Evolutionary conservation across 2,797 vertebrate species (phyloP).

Genomic region (Saguinus oedipus): DNA sequence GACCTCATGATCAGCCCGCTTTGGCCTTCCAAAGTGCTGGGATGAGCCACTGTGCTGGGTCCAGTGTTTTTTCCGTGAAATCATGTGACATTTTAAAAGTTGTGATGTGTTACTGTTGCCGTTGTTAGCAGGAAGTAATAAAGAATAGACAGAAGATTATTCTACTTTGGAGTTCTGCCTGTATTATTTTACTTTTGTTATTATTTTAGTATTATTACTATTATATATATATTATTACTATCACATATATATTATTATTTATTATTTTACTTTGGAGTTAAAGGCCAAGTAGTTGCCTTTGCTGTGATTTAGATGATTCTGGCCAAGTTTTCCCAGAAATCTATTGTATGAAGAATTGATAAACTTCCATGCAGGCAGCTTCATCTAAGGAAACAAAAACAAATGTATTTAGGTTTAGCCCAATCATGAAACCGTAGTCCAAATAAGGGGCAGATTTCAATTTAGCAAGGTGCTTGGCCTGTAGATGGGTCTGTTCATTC

Average conservation of each 20-base stretch:
- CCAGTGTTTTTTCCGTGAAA: neutral
- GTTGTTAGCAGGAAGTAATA: neutral
- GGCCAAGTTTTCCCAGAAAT: neutral
- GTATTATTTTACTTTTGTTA: neutral
- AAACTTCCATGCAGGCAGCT: neutral
- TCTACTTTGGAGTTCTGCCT: neutral
- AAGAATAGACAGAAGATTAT: neutral
- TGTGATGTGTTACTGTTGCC: rapidly evolving
- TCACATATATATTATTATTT: neutral
- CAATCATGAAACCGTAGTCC: neutral
- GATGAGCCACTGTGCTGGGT: too few species aligned
- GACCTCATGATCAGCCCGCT: too few species aligned
- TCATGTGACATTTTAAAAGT: neutral
- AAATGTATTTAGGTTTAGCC: neutral
- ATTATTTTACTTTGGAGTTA: neutral
- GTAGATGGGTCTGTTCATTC: neutral
- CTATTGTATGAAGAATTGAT: neutral
- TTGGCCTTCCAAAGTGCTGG: too few species aligned
- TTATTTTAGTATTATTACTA: neutral
- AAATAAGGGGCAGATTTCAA: neutral
- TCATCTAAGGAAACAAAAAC: neutral
- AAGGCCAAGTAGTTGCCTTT: neutral
- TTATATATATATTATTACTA: neutral
- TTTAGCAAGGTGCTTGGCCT: neutral
- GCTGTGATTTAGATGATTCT: neutral